Conservation (phyloP, 2,113 vertebrate genomes). For the Nymphicus hollandicus region DNA sequence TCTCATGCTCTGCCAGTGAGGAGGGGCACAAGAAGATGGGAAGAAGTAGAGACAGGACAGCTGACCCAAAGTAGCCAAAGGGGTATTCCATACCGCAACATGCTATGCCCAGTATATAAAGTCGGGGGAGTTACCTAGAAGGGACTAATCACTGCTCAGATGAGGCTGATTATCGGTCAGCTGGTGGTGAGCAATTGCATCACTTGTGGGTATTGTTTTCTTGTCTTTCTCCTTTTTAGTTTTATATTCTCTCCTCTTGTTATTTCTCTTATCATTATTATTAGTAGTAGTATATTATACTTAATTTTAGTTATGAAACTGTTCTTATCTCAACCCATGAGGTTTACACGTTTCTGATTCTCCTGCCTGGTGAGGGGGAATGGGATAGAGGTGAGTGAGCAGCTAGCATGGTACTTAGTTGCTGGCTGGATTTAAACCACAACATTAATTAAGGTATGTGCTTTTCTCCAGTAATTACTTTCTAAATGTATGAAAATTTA, state of each 20-base stretch:
- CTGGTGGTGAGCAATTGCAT: neutral
- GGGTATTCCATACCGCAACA: neutral
- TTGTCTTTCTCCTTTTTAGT: neutral
- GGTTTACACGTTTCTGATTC: neutral
- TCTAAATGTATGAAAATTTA: neutral
- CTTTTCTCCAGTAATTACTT: neutral
- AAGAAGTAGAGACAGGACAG: neutral
- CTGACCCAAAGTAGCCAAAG: neutral
- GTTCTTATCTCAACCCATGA: neutral
- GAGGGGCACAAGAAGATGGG: neutral
- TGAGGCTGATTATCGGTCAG: neutral
- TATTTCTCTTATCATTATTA: neutral
- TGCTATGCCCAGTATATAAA: neutral
- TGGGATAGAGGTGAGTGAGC: neutral
- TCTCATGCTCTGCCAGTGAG: neutral
- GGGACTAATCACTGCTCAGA: neutral
- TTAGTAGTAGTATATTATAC: neutral
- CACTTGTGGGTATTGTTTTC: neutral
- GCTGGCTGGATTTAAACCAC: neutral
- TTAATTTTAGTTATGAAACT: neutral
- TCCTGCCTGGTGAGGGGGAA: neutral
- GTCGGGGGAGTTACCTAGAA: neutral
- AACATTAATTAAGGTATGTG: neutral
- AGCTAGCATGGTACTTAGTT: neutral
- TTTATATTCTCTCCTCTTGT: neutral